A percentile compares a stretch with the other conserved stretches of the same genome.
These are phyloP conservation scores for Schizopygopsis malacanthus DNA, from an alignment of 2,797 vertebrate species.

Conservation along the genomic window DNA sequence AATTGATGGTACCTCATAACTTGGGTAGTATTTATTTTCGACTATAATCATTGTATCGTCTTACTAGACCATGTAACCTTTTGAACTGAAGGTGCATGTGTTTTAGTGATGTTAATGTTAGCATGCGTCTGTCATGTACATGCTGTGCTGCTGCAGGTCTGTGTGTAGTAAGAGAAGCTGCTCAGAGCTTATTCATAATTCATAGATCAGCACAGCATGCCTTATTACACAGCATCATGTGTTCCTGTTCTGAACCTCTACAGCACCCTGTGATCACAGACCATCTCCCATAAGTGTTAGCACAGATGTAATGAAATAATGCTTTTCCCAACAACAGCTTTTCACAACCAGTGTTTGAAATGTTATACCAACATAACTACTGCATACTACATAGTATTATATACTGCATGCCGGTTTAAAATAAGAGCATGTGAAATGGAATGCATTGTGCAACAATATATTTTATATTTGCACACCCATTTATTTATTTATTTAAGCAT, in stretches of 20 bases:
- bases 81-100: neutral
- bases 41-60: neutral
- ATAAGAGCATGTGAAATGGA: neutral
- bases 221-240: conserved; percentile 47
- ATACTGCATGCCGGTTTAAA: neutral
- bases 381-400: neutral
- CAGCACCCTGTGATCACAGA: conserved; percentile 7
- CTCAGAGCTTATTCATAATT: conserved; percentile 54
- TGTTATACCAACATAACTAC: neutral
- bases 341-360: neutral
- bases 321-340: neutral
- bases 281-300: conserved; percentile 12
- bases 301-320: neutral
- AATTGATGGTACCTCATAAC: neutral
- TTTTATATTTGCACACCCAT: neutral
- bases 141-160: conserved; percentile 30
- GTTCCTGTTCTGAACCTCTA: conserved; percentile 3
- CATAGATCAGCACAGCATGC: conserved; percentile 45
- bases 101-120: neutral
- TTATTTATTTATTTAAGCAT: neutral
- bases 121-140: neutral
- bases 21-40: neutral
- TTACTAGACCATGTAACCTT: neutral
- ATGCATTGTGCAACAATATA: neutral
- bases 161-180: conserved; percentile 51